Evolutionary conservation across 2,888 invertebrate species (phyloP).

Genomic region (Agonopterix heracliana): DNA sequence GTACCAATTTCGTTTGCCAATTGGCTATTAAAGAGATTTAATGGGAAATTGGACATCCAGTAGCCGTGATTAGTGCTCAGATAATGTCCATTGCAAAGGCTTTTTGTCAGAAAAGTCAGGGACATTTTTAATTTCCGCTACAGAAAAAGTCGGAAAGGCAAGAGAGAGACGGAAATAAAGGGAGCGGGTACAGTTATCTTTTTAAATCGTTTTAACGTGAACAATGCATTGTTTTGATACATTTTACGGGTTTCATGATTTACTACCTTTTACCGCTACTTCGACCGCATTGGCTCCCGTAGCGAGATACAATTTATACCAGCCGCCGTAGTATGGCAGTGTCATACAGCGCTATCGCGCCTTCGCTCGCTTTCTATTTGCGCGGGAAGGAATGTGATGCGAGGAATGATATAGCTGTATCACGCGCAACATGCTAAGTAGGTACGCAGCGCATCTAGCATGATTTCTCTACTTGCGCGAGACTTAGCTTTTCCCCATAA

Average conservation of each 20-base stretch:
- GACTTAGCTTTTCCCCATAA: no score
- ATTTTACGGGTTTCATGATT: not conserved
- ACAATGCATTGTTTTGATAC: constrained; percentile 1
- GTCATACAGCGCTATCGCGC: no score
- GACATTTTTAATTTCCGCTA: constrained; percentile 11
- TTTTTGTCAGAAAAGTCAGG: constrained; percentile 2
- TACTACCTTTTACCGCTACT: not conserved
- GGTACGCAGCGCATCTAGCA: no score
- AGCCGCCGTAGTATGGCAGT: no score
- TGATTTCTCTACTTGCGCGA: no score
- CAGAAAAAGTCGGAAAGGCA: constrained; percentile 4
- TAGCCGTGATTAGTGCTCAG: constrained; percentile 1
- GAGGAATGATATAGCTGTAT: no score
- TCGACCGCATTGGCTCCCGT: not conserved
- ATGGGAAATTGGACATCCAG: constrained; percentile 4
- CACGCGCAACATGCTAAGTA: no score
- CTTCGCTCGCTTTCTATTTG: no score
- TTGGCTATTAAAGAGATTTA: constrained; percentile 1
- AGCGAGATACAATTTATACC: no score
- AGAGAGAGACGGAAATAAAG: constrained; percentile 1
- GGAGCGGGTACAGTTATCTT: constrained; percentile 1
- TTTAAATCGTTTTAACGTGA: not conserved
- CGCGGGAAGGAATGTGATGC: no score
- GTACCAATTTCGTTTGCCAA: not conserved
- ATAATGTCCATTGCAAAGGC: constrained; percentile 4